A percentile compares a stretch with the other conserved stretches of the same genome.
Conservation (phyloP, 2,113 vertebrate genomes). For the Nothoprocta pentlandii region DNA sequence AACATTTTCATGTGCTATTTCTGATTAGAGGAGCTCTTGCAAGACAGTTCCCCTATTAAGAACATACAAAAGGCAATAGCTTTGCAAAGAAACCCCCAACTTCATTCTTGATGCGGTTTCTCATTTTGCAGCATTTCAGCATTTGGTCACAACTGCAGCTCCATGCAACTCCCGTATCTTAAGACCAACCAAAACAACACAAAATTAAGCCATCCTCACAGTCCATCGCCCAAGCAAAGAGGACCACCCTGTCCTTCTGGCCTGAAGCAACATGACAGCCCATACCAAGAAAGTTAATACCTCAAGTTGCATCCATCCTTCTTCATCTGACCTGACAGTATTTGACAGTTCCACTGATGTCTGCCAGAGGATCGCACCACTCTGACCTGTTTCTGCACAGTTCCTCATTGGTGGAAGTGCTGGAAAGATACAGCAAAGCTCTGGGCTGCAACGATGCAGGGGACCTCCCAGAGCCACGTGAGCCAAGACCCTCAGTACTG, state of each 20-base stretch:
- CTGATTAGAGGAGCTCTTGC: not conserved
- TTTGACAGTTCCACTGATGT: not conserved
- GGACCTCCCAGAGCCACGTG: not conserved
- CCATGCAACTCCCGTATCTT: not conserved
- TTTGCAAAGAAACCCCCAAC: not conserved
- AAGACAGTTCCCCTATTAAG: not conserved
- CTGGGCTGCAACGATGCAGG: not conserved
- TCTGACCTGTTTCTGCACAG: not conserved
- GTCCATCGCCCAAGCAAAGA: not conserved
- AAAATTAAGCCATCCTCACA: not conserved
- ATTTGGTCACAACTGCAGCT: not conserved
- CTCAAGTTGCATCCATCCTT: not conserved
- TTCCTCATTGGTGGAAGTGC: not conserved
- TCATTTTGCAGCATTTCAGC: not conserved
- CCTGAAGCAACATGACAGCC: not conserved
- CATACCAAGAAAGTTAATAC: not conserved
- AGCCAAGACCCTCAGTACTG: not conserved
- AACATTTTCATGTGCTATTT: not conserved
- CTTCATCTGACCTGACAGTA: not conserved
- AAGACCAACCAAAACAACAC: not conserved
- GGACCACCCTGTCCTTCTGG: not conserved
- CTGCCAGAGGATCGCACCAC: not conserved
- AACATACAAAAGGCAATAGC: not conserved
- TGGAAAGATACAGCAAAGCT: not conserved
- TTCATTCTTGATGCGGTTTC: not conserved